Percentiles rank a stretch among this genome's conserved stretches.
phyloP scores from a whole-genome alignment of 1,140 invertebrate species.

The Danaus melanippus region DNA sequence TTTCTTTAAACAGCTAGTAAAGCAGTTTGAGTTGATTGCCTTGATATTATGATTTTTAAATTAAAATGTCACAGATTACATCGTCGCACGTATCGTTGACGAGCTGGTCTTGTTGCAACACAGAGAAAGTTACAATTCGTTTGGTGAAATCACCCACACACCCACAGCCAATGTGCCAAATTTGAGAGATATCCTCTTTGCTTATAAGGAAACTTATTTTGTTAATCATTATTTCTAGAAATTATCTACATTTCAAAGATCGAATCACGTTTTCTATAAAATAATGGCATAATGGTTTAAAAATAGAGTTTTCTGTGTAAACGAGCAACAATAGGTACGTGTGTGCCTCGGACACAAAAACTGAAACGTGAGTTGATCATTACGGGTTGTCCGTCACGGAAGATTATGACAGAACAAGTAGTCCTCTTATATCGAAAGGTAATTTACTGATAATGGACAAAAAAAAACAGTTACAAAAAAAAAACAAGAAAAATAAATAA shows the following conservation, averaged over 20 bases:
- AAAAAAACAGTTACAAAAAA: no score
- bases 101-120: slow-evolving; percentile 39
- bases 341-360: neutral
- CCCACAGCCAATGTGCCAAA: slow-evolving; percentile 61
- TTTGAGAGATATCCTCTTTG: slow-evolving; percentile 41
- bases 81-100: slow-evolving; percentile 21
- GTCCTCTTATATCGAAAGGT: no score
- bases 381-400: neutral
- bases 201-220: slow-evolving; percentile 43
- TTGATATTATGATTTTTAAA: slow-evolving; percentile 52
- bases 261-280: no score
- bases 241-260: no score
- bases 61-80: slow-evolving; percentile 47
- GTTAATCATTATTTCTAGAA: slow-evolving; percentile 30
- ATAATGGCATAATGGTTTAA: no score
- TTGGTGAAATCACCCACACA: slow-evolving; percentile 67
- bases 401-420: no score
- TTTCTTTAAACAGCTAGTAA: slow-evolving; percentile 15
- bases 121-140: slow-evolving; percentile 52
- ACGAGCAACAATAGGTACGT: no score
- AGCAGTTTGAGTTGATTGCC: slow-evolving; percentile 36
- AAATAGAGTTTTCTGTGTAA: no score
- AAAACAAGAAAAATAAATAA: no score
- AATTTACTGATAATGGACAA: no score
- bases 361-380: slow-evolving; percentile 2